Percentiles rank a stretch among this genome's conserved stretches.
These are phyloP conservation scores for Hyperopisus bebe DNA, from an alignment of 2,113 vertebrate species.

Conservation along the genomic window DNA sequence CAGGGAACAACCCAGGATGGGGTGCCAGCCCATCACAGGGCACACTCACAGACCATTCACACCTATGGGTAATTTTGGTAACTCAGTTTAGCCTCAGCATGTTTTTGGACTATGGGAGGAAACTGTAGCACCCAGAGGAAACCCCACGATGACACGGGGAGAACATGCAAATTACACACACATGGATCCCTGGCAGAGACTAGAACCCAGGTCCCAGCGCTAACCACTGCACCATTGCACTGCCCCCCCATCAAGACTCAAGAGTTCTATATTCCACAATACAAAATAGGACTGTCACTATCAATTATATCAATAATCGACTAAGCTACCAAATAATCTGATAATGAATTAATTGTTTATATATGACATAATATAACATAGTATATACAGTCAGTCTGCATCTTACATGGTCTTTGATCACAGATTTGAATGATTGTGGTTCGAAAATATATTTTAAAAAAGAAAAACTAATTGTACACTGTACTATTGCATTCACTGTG, in stretches of 20 bases:
- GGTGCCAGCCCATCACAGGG: no score
- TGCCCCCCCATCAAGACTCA: not conserved
- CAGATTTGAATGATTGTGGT: not conserved
- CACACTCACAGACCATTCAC: no score
- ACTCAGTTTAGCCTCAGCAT: no score
- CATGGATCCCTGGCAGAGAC: no score
- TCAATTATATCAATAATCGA: not conserved
- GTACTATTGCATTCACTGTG: not conserved
- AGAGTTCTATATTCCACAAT: not conserved
- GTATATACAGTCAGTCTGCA: not conserved
- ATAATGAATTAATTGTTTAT: not conserved
- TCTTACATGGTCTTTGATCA: not conserved
- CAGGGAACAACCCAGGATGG: no score
- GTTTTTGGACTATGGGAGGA: no score
- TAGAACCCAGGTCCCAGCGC: no score
- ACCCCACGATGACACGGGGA: no score
- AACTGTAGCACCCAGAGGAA: no score
- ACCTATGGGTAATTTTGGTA: no score
- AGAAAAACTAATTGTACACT: not conserved
- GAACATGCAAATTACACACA: no score
- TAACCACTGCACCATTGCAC: no score
- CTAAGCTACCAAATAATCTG: not conserved
- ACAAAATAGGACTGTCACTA: not conserved
- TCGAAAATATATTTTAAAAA: not conserved
- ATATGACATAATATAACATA: not conserved